Base-by-base conservation (phyloP, 2,888 invertebrate species). In the Dusona sp. region DNA sequence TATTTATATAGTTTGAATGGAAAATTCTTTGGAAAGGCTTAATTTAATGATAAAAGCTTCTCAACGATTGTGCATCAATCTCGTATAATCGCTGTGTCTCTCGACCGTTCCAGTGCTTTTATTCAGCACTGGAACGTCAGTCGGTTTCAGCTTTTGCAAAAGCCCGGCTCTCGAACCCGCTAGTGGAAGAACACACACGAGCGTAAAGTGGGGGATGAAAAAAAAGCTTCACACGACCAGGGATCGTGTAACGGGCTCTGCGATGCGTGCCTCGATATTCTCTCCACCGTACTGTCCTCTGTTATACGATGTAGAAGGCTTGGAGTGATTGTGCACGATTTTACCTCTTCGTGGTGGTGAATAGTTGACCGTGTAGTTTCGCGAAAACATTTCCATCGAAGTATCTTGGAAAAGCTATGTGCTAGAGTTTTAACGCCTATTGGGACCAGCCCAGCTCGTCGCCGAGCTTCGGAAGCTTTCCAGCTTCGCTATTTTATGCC, bases 201-300 rank as follows among this genome's bases (percentile, higher is more conserved):
- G 73, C n/a, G 65, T 72, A 64, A 64, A 73, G 65, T 65, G 73
- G 54, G 54, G 38, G 45, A 74, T 29, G 54, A 45, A 57, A n/a
- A 51, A 42, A 65, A 45, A 51, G 45, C 61, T 77, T 42, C 36
- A 61, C 61, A 38, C 70, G 38, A 61, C 3, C 48, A 22, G 36
- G 61, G 57, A 4, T 81, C 33, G 68, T 42, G 51, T 80, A 65
- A 73, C 51, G 54, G 48, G 72, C 73, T 54, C 73, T 48, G 8
- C 73, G 68, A 68, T 77, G 48, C 82, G 75, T 61, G 68, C 45
- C 48, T 68, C 77, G 42, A 68, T 81, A 67, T 81, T 81, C 45
- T 45, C 74, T 74, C 57, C 25, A 42, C 38, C 38, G 57, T 38
- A 8, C 68, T 70, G 57, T 74, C 22, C 22, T 65, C 51, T 48